A percentile compares a stretch with the other conserved stretches of the same genome.
phyloP scores from a whole-genome alignment of 1,140 invertebrate genomes.

The Vanessa atalanta region DNA sequence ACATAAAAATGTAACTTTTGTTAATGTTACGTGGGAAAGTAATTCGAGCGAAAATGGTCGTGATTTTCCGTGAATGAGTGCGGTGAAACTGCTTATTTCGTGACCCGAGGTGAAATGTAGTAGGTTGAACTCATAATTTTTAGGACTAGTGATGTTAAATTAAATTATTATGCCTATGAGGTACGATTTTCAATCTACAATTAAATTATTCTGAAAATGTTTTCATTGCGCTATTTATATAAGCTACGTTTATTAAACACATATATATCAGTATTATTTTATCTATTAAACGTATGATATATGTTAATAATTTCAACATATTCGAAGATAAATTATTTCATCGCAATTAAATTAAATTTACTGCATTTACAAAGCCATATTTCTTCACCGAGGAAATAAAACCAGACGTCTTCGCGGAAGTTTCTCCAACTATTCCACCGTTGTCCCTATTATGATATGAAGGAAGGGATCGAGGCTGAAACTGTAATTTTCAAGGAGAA shows the following conservation, averaged over 20 bases:
- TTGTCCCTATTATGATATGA: constrained; percentile 24
- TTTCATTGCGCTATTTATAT: background rate
- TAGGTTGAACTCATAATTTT: constrained; percentile 31
- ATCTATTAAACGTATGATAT: too few species aligned
- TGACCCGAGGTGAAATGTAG: constrained; percentile 27
- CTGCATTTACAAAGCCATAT: background rate
- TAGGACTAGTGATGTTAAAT: constrained; percentile 35
- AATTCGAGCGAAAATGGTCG: constrained; percentile 26
- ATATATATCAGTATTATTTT: too few species aligned
- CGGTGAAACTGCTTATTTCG: constrained; percentile 43
- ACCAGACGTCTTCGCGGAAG: constrained; percentile 8
- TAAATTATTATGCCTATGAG: constrained; percentile 33
- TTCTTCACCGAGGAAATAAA: background rate
- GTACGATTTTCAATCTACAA: background rate
- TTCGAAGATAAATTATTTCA: background rate
- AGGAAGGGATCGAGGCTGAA: constrained; percentile 31
- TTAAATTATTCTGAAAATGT: background rate
- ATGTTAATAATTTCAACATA: too few species aligned
- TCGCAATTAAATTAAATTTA: background rate
- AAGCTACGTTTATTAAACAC: too few species aligned
- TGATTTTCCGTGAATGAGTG: constrained; percentile 30
- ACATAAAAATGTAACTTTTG: constrained; percentile 20
- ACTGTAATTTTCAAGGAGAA: constrained; percentile 44
- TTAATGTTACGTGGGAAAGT: constrained; percentile 17
- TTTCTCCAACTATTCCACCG: constrained; percentile 17